phyloP scores from a whole-genome alignment of 2,113 vertebrate genomes.

The Puffinus mauretanicus region DNA sequence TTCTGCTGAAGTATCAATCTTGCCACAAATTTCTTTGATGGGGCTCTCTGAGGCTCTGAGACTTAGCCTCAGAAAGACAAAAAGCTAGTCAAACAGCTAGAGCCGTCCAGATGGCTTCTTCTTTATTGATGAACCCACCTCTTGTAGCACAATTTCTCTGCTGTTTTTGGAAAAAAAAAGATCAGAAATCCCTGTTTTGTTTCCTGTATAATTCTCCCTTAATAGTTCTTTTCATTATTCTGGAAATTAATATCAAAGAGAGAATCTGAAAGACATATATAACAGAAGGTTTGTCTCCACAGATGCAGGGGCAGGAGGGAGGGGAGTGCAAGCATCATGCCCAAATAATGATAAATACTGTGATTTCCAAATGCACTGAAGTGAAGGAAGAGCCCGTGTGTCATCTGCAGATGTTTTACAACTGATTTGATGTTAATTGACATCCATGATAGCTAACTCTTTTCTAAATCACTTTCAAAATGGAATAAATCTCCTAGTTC shows the following conservation, averaged over 20 bases:
- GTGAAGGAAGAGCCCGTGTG: neutral
- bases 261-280: neutral
- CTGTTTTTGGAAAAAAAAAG: neutral
- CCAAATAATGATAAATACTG: neutral
- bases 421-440: neutral
- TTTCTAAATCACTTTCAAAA: neutral
- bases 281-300: neutral
- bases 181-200: neutral
- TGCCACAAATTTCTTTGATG: slow-evolving; percentile 1
- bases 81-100: slow-evolving; percentile 2
- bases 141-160: neutral
- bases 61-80: neutral
- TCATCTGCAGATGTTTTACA: neutral
- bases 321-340: neutral
- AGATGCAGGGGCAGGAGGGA: neutral
- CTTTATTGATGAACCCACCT: slow-evolving; percentile 24
- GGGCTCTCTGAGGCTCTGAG: neutral
- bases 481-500: neutral
- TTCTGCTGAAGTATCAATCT: slow-evolving; percentile 21
- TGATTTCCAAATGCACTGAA: neutral
- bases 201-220: neutral
- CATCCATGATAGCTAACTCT: neutral
- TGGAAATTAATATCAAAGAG: neutral
- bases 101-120: neutral
- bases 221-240: neutral